Evolutionary conservation across 2,113 vertebrate species (phyloP), one percentile per base, ranked within the genome.

Genomic region (Eptatretus burgeri): DNA sequence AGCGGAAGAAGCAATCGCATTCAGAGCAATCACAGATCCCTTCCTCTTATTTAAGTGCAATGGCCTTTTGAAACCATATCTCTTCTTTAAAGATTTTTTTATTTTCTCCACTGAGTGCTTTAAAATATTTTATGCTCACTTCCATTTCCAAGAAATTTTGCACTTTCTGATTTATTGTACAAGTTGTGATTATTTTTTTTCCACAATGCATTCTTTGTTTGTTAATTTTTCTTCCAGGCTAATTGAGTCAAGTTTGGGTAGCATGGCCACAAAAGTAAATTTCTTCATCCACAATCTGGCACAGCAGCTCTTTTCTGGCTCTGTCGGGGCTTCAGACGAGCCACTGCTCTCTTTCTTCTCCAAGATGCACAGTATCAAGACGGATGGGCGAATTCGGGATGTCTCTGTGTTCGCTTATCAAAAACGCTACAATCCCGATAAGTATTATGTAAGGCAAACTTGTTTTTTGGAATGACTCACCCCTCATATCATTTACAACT

Each of bases 201-300:
- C 27, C 27, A 41, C 27, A 41, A 41, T 7, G 27, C 27, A 41
- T 41, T 3, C 27, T 41, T 41, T 41, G 63, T 13, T n/a, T 11
- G 63, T 64, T 12, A 51, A n/a, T 63, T 70, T 66, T 3, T 66
- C 68, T 66, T 62, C 2, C 70, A 98, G 91, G 69, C 70, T 98
- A 64, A 98, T 98, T 11, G 91, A 95, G 71, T 93, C 91, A 69
- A 94, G 87, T 70, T 76, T 95, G 71, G 91, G 89, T 68, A 94
- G 84, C 49, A 79, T 98, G 64, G 91, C 91, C 70, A 98, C 91
- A 19, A 98, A 94, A 74, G 94, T 98, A 70, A 98, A 98, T 70
- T 98, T 98, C 74, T 95, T 98, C 74, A 95, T 98, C 75, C 91
- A 98, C 73, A 98, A 94, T 69, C 76, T 98, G 65, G 87, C 91